Evolutionary conservation across 2,797 vertebrate species (phyloP).

Genomic region (Tachyglossus aculeatus): DNA sequence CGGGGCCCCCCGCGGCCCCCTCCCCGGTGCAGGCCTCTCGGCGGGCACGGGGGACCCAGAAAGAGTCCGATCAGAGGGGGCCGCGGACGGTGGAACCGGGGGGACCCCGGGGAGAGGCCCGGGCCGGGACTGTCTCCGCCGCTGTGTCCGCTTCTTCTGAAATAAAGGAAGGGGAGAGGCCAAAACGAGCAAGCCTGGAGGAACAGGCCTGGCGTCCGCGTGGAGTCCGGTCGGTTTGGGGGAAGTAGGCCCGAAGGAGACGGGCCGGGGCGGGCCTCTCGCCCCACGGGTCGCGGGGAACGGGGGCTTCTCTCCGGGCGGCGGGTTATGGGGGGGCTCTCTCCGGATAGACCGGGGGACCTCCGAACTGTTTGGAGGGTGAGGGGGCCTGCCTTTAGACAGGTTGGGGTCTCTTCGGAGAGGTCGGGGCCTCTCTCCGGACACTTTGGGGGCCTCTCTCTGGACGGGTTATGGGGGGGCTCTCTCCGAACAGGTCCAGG

Average conservation of each 20-base stretch:
- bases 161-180: conserved; percentile 66
- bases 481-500: no score
- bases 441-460: neutral
- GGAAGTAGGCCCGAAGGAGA: neutral
- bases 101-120: conserved; percentile 15
- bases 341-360: neutral
- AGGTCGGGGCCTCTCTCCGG: neutral
- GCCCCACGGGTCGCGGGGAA: neutral
- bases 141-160: conserved; percentile 72
- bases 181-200: neutral
- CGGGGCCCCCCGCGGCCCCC: neutral
- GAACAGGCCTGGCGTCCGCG: no score
- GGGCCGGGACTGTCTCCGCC: conserved; percentile 66
- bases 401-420: neutral
- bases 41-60: neutral
- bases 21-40: neutral
- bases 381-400: neutral
- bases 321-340: neutral
- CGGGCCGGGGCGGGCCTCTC: no score
- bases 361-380: no score
- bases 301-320: no score
- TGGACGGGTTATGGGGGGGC: neutral
- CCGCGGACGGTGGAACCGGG: neutral
- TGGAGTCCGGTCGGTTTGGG: no score
- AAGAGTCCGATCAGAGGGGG: neutral